Evolutionary conservation across 1,140 invertebrate species (phyloP), one percentile per base, ranked within the genome.

Genomic region (Leptoteleia sp.): DNA sequence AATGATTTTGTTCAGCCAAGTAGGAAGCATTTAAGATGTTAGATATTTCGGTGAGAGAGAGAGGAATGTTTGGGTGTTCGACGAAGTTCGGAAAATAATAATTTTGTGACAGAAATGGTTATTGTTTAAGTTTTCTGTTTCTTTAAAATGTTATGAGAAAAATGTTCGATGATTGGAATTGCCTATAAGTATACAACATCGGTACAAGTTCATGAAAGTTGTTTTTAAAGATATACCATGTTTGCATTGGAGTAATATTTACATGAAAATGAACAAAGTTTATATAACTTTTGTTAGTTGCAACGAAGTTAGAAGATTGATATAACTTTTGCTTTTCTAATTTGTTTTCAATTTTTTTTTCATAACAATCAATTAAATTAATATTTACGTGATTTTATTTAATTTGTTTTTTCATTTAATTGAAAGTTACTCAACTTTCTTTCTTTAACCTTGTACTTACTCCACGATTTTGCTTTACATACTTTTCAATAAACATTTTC

Each of bases 1-100:
- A 57, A 43, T 42, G 35, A 42, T 57, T 57, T 35, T 11, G 47
- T 19, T 33, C 8, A 27, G 2, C 42, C n/a, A n/a, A 27, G 42
- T 7, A 22, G 5, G 16, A 50, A 50, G 13, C 9, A 16, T 50
- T 50, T 50, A 17, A 50, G 47, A 50, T 50, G 33, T 50, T 17
- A 50, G 47, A 50, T 50, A 50, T n/a, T 35, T 31, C 5, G 11
- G 15, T 11, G 13, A 37, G 13, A 4, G 35, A 7, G 27, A 45
- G n/a, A 8, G 4, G 17, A 13, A 27, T n/a, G n/a, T n/a, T n/a
- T n/a, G n/a, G n/a, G 22, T 11, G 15, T 5, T 50, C n/a, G 4
- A 27, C 4, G 11, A 19, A 17, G 15, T 16, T 33, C 11, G 13
- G 3, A 35, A 11, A 50, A 19, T 50, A 16, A 50, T 33, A 9